These are phyloP conservation scores for Yponomeuta sedellus DNA, from an alignment of 2,888 invertebrate species.

Conservation along the genomic window DNA sequence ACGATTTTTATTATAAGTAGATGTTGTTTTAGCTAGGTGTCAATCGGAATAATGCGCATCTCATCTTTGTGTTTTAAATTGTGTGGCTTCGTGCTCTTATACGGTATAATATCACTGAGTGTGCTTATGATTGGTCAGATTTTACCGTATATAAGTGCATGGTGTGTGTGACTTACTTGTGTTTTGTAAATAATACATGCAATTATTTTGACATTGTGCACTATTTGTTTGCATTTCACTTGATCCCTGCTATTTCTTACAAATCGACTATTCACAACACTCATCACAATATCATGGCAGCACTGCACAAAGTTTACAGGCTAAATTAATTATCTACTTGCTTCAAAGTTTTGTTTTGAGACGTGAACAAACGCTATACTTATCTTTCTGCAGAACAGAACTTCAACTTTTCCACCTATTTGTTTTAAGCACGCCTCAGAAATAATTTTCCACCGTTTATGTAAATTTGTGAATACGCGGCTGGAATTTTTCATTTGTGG, in stretches of 20 bases:
- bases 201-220: conserved; percentile 69
- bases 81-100: too few relatives aligned
- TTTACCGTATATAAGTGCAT: conserved; percentile 71
- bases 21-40: not conserved
- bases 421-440: not conserved
- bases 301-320: conserved; percentile 32
- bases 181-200: conserved; percentile 64
- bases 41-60: not conserved
- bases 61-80: conserved; percentile 14
- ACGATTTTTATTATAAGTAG: not conserved
- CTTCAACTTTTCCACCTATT: not conserved
- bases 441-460: conserved; percentile 1
- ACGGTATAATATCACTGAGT: too few relatives aligned
- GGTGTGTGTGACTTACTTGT: conserved; percentile 56
- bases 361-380: not conserved
- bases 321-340: not conserved
- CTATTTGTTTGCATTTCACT: conserved; percentile 72
- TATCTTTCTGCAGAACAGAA: not conserved
- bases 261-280: conserved; percentile 38
- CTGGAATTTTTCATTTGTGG: not conserved
- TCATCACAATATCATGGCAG: conserved; percentile 31
- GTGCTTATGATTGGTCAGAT: conserved; percentile 57
- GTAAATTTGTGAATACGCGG: not conserved
- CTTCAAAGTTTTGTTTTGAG: conserved; percentile 1
- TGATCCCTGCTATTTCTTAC: conserved; percentile 52